Evolutionary conservation across 1,140 invertebrate species (phyloP), one percentile per base, ranked within the genome.

Genomic region (Halesus radiatus): DNA sequence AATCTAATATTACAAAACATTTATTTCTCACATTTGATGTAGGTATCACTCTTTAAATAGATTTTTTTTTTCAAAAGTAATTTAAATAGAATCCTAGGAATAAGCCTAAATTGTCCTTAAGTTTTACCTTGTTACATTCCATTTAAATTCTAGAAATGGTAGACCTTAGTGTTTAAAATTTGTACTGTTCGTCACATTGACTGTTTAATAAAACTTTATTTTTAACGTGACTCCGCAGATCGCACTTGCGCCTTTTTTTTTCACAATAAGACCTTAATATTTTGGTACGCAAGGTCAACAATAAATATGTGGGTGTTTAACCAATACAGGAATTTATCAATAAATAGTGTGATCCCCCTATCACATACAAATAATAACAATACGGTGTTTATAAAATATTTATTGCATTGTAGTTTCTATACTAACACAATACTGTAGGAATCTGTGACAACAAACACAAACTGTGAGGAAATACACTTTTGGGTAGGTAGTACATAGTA

Each of bases 401-500:
- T 15, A 29, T 66, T 26, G 29, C 22, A 66, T 7, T 60, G 23
- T 60, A 60, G 56, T 60, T 66, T 32, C 37, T 45, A 45, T 15
- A 66, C 62, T 66, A 66, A 66, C 23, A 32, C n/a, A 22, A 66
- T 66, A 18, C 29, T 66, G 10, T 66, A 66, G 62, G 62, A 66
- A 66, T 66, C 62, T 10, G 23, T 66, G 29, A 66, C 62, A n/a
- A 45, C 37, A 45, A 45, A 45, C 37, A 45, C 37, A 45, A 45
- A 45, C 37, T 45, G 37, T 45, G 37, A 45, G 37, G 37, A 45
- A 45, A 45, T 45, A 13, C 37, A 45, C 37, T 45, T 8, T 0
- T 45, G 13, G 10, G 10, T 45, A 45, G 37, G 37, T 45, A 45
- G 37, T n/a, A n/a, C n/a, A n/a, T n/a, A n/a, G n/a, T 32, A 13